A percentile compares a stretch with the other conserved stretches of the same genome.
Conservation (phyloP, 2,113 vertebrate genomes). For the Mohoua ochrocephala region DNA sequence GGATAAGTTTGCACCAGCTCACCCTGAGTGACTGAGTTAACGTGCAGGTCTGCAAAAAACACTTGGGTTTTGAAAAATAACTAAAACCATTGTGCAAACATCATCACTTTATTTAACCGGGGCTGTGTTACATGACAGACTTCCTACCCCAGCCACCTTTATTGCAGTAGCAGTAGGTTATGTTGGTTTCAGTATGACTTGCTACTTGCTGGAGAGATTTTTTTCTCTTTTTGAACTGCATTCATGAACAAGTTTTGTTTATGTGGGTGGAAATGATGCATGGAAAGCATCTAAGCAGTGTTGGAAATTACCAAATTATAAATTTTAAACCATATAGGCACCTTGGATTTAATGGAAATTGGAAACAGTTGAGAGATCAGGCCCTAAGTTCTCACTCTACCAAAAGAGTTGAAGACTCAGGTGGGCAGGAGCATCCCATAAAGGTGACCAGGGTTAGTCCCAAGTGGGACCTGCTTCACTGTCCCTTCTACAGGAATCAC, state of each 20-base stretch:
- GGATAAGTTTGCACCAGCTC: not conserved
- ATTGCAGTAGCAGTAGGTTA: not conserved
- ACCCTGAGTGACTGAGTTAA: not conserved
- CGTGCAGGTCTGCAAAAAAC: not conserved
- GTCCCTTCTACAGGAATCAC: not conserved
- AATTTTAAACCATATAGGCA: not conserved
- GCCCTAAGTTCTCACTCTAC: not conserved
- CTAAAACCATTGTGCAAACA: not conserved
- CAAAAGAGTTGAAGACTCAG: not conserved
- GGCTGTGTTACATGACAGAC: not conserved
- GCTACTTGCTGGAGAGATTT: too few relatives aligned
- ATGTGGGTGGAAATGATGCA: not conserved
- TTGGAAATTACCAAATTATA: not conserved
- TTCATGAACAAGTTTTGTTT: not conserved
- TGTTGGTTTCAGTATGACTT: not conserved
- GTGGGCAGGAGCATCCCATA: not conserved
- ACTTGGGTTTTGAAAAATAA: not conserved
- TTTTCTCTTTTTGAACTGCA: not conserved
- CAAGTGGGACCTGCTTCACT: accelerated
- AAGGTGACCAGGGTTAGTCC: not conserved
- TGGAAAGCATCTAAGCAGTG: not conserved
- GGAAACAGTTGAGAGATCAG: not conserved
- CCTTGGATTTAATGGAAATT: not conserved
- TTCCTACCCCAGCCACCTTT: not conserved
- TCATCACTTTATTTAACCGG: not conserved